Evolutionary conservation across 2,113 vertebrate species (phyloP).

Genomic region (Athene cunicularia): DNA sequence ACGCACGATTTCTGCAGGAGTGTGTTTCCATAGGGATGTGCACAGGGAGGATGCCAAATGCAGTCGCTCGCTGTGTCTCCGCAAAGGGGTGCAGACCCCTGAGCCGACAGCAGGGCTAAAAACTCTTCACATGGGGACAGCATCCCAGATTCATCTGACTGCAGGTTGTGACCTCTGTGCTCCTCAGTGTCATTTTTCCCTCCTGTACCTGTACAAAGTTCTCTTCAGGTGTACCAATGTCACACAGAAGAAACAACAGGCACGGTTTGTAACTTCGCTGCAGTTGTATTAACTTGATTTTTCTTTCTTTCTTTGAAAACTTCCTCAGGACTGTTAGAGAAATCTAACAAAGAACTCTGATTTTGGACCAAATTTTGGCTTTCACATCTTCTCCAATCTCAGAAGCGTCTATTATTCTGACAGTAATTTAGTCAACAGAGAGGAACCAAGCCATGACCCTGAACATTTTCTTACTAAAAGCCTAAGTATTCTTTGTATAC

Average conservation of each 20-base stretch:
- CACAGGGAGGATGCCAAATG: background rate
- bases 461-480: background rate
- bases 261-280: background rate
- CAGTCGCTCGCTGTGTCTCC: fast-evolving
- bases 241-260: background rate
- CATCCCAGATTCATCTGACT: no score
- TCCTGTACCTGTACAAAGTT: background rate
- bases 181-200: background rate
- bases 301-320: background rate
- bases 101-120: background rate
- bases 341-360: background rate
- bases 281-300: background rate
- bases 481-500: background rate
- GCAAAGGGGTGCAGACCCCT: background rate
- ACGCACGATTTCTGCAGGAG: background rate
- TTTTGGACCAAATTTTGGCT: background rate
- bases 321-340: background rate
- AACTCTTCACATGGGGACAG: background rate
- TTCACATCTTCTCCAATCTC: background rate
- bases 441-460: background rate
- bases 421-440: background rate
- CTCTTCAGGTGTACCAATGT: background rate
- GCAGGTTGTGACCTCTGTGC: background rate
- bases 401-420: background rate
- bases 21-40: background rate